Conservation (phyloP, 2,797 vertebrate genomes). For the Microchirus variegatus region DNA sequence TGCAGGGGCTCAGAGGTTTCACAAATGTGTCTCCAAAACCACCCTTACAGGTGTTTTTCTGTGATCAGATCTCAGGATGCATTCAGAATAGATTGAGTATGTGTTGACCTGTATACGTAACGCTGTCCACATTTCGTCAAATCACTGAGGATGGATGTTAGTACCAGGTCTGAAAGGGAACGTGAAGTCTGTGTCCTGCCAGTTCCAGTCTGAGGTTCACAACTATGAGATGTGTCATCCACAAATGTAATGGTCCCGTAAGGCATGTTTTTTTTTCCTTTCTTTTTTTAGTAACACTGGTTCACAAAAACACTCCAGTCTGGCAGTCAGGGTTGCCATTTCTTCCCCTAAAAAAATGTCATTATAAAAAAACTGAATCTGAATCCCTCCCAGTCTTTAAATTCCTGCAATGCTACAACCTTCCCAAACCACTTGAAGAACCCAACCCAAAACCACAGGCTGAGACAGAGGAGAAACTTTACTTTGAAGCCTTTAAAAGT, state of each 20-base stretch:
- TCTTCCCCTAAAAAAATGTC: conserved; percentile 21
- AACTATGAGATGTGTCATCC: conserved; percentile 6
- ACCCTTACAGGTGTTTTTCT: too few relatives aligned
- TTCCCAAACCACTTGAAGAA: not conserved
- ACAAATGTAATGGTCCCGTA: conserved; percentile 55
- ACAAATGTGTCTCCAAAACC: too few relatives aligned
- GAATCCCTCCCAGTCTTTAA: not conserved
- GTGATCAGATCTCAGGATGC: too few relatives aligned
- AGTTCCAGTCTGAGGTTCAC: conserved; percentile 18
- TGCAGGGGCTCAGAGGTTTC: too few relatives aligned
- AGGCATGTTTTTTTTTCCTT: conserved; percentile 60
- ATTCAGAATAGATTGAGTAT: too few relatives aligned
- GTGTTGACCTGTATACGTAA: too few relatives aligned
- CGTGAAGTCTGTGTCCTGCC: not conserved
- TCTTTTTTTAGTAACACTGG: too few relatives aligned
- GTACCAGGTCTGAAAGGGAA: too few relatives aligned
- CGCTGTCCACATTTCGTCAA: too few relatives aligned
- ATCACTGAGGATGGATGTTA: too few relatives aligned
- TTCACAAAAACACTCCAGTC: conserved; percentile 18
- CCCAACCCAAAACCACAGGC: conserved; percentile 19
- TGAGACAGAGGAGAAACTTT: conserved; percentile 44
- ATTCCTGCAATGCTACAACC: conserved; percentile 10
- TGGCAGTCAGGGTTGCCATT: conserved; percentile 23
- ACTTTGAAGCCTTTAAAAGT: conserved; percentile 30
- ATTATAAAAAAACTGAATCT: conserved; percentile 56